Percentiles rank a stretch among this genome's conserved stretches.
Conservation (phyloP, 2,113 vertebrate genomes). For the Dicentrarchus labrax region DNA sequence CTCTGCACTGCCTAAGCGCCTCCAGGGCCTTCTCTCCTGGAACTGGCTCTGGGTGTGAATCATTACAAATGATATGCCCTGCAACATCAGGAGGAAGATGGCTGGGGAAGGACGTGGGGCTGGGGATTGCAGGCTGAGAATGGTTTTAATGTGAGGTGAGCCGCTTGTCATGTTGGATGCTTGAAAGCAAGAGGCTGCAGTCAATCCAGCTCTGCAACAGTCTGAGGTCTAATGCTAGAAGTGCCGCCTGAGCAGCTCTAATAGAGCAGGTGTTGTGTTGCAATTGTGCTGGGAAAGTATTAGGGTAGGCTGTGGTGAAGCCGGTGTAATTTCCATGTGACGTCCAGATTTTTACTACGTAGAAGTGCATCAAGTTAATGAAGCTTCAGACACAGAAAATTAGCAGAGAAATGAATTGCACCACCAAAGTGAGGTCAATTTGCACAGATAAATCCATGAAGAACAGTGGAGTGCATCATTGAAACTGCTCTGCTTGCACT, state of each 20-base stretch:
- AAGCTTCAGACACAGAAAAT: constrained; percentile 79
- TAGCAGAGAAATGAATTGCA: constrained; percentile 79
- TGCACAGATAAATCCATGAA: constrained; percentile 82
- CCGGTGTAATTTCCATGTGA: constrained; percentile 44
- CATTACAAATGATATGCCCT: constrained; percentile 84
- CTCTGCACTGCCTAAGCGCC: constrained; percentile 64
- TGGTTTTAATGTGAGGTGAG: constrained; percentile 73
- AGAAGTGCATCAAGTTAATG: constrained; percentile 76
- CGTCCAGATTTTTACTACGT: constrained; percentile 67
- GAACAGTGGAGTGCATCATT: constrained; percentile 70
- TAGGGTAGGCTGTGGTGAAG: constrained; percentile 29
- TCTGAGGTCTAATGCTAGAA: constrained; percentile 52
- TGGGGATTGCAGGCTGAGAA: constrained; percentile 53
- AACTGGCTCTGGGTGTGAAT: constrained; percentile 80
- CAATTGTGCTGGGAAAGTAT: constrained; percentile 25
- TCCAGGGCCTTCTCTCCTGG: constrained; percentile 74
- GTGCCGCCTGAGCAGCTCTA: constrained; percentile 36
- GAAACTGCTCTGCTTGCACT: constrained; percentile 66
- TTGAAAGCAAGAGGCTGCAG: constrained; percentile 72
- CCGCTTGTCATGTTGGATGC: constrained; percentile 77
- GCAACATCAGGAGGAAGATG: constrained; percentile 73
- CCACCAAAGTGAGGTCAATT: constrained; percentile 81
- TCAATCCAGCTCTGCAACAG: constrained; percentile 49
- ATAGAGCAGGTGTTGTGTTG: constrained; percentile 47
- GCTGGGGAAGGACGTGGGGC: constrained; percentile 50